Evolutionary conservation across 2,888 invertebrate species (phyloP), one percentile per base, ranked within the genome.

Genomic region (Dasysyrphus albostriatus): DNA sequence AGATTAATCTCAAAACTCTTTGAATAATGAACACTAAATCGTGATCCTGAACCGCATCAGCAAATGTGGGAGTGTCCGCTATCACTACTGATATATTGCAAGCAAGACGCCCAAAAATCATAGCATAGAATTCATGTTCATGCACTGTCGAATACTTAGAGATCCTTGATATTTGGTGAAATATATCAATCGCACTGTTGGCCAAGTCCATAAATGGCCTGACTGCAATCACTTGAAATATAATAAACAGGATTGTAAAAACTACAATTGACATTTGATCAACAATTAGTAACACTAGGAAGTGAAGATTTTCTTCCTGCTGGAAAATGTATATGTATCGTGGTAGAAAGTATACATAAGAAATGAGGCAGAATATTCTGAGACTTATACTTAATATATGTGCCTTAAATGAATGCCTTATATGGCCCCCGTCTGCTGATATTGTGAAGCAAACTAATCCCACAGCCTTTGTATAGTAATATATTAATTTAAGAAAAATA

Each of bases 371-470:
- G 5, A 16, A 10, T 0, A 80, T 10, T 14, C 84, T 39, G 29
- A 65, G 72, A 4, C 10, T 1, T 3, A 76, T 72, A 8, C 65
- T 72, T n/a, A 5, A 65, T n/a, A 84, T 10, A 14, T 76, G 72
- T 3, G 44, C 32, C 4, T 58, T 42, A 1, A 67, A 4, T 42
- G 79, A 75, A 0, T 58, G 19, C 9, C 54, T 16, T 1, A 76
- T 16, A 0, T 39, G 49, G 3, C 12, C 49, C 14, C 8, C 12
- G n/a, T 10, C n/a, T 5, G 58, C 8, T 1, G 61, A 51, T 3
- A 84, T 65, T 34, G 56, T 37, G 9, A 84, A 84, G n/a, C 63
- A 72, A 37, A 67, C 72, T 54, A 84, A 54, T 39, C 84, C 84
- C 14, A 84, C 72, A 7, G 76, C 19, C 42, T 72, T 84, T 7